Conservation (phyloP, 2,113 vertebrate genomes). For the Platichthys stellatus region DNA sequence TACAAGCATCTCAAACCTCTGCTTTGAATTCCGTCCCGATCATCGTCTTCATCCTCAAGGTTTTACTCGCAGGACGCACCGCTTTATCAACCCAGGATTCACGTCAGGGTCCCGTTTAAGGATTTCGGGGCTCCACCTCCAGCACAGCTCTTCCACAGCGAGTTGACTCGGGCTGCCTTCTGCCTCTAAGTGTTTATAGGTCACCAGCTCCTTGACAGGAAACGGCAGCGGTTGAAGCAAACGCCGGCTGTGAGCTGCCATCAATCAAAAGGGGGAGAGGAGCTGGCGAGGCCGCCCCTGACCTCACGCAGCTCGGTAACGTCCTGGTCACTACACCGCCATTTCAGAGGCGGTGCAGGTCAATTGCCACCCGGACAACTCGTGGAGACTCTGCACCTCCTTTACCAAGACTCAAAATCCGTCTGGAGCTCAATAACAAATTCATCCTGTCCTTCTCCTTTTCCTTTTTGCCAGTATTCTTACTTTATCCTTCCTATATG, state of each 20-base stretch:
- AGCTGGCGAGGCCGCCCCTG: slow-evolving; percentile 30
- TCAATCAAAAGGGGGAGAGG: slow-evolving; percentile 41
- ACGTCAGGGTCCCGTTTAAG: background rate
- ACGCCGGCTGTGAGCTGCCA: slow-evolving; percentile 33
- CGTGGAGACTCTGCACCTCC: slow-evolving; percentile 13
- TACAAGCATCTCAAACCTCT: too few relatives aligned
- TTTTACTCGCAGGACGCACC: background rate
- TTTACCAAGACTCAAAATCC: background rate
- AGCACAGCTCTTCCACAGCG: background rate
- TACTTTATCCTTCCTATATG: too few relatives aligned
- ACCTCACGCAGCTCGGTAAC: slow-evolving; percentile 22
- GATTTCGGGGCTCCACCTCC: background rate
- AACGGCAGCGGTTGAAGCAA: background rate
- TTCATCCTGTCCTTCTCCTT: too few relatives aligned
- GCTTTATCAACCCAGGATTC: background rate
- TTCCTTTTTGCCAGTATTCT: too few relatives aligned
- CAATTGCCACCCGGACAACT: slow-evolving; percentile 12
- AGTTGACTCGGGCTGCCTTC: background rate
- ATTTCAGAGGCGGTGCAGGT: slow-evolving; percentile 31
- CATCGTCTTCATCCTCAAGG: background rate
- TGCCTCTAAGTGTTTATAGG: background rate
- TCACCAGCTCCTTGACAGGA: slow-evolving; percentile 9
- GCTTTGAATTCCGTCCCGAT: background rate
- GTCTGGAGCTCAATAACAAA: background rate
- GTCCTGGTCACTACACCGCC: slow-evolving; percentile 21